phyloP scores from a whole-genome alignment of 2,113 vertebrate species.

The Sceloporus tristichus region DNA sequence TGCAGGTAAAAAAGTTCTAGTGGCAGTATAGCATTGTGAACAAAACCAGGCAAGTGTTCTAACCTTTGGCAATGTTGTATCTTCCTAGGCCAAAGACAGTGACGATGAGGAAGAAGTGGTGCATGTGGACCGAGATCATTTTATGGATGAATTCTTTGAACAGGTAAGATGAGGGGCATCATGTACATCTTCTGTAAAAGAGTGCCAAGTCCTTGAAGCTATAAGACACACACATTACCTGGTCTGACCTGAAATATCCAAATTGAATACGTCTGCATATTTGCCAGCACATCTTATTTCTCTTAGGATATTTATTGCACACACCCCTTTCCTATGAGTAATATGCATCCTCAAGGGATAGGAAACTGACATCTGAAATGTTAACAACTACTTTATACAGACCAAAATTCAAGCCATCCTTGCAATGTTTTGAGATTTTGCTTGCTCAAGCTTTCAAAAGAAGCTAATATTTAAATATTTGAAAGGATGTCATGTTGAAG shows the following conservation, averaged over 20 bases:
- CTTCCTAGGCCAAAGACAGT: slow-evolving; percentile 90
- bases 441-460: background rate
- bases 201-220: background rate
- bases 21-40: background rate
- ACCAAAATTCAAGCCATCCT: background rate
- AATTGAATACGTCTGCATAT: background rate
- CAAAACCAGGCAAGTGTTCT: background rate
- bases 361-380: background rate
- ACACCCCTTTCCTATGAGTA: background rate
- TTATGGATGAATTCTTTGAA: slow-evolving; percentile 97
- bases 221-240: background rate
- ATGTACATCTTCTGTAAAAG: background rate
- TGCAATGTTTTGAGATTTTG: background rate
- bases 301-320: background rate
- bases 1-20: background rate
- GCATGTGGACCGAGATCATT: slow-evolving; percentile 92
- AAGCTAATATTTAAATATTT: background rate
- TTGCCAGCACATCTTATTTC: background rate
- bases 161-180: slow-evolving; percentile 79
- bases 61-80: background rate
- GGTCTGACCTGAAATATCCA: background rate
- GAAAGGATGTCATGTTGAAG: too few relatives aligned
- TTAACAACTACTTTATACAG: background rate
- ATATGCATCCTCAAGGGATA: background rate
- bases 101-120: slow-evolving; percentile 95